Evolutionary conservation across 2,113 vertebrate genomes (phyloP).

Genomic region (Neolamprologus variostigma): DNA sequence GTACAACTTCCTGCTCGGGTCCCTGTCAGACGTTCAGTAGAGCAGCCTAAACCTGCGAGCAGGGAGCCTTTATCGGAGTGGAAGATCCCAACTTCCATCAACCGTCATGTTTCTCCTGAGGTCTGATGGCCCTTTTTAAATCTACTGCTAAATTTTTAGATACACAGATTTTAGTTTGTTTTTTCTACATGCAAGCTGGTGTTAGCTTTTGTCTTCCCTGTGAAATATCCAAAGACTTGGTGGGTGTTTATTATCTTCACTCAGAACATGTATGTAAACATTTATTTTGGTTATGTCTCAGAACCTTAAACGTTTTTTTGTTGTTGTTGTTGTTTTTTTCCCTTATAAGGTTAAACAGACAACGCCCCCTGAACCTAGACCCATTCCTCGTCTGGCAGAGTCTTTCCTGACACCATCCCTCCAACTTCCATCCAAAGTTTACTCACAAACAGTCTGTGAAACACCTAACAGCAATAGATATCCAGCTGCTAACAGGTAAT

Average conservation of each 20-base stretch:
- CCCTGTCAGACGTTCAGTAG: constrained; percentile 15
- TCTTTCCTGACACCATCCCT: constrained; percentile 62
- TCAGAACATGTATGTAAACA: neutral
- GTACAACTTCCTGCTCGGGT: constrained; percentile 12
- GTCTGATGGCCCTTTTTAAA: constrained; percentile 16
- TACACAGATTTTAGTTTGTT: neutral
- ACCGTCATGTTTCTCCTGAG: constrained; percentile 61
- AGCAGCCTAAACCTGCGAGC: constrained; percentile 22
- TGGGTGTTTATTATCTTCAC: neutral
- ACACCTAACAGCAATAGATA: constrained; percentile 74
- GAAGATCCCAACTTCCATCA: constrained; percentile 52
- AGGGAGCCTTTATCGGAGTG: constrained; percentile 50
- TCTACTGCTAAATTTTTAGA: neutral
- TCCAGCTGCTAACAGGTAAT: constrained; percentile 69
- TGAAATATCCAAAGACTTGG: neutral
- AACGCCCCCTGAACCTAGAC: constrained; percentile 57
- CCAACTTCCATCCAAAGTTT: constrained; percentile 35
- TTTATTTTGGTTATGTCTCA: neutral
- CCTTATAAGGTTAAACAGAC: constrained; percentile 66
- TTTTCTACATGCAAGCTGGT: neutral
- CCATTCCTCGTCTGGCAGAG: constrained; percentile 28
- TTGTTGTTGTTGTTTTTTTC: neutral
- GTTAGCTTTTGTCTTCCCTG: neutral
- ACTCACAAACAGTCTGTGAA: constrained; percentile 60
- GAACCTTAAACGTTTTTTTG: neutral